Conservation (phyloP, 2,797 vertebrate species). For the Coluber constrictor region DNA sequence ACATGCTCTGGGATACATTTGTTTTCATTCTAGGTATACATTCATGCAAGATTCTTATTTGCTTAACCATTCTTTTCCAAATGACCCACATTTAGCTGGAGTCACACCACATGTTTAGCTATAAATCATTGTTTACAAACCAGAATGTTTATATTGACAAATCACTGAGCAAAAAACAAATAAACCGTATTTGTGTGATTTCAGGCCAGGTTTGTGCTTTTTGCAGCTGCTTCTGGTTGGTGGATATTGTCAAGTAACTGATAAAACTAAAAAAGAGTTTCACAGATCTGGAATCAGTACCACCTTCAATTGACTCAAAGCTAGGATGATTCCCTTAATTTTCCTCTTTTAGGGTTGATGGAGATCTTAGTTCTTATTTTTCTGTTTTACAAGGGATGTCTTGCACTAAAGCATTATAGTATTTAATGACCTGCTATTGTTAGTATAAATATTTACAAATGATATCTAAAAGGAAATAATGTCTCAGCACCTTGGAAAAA, state of each 20-base stretch:
- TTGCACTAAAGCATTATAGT: neutral
- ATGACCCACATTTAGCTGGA: neutral
- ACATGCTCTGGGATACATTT: neutral
- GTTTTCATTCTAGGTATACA: neutral
- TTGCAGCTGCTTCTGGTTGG: neutral
- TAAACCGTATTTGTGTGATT: neutral
- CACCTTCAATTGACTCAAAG: neutral
- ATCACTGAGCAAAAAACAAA: neutral
- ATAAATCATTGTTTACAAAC: neutral
- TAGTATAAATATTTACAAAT: neutral
- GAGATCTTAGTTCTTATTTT: neutral
- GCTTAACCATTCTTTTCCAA: neutral
- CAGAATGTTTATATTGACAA: neutral
- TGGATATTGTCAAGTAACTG: neutral
- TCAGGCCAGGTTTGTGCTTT: neutral
- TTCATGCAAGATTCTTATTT: neutral
- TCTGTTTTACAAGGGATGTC: neutral
- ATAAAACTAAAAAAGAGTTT: neutral
- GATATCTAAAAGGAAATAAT: slow-evolving; percentile 8
- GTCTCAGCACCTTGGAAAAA: neutral
- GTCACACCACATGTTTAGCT: neutral
- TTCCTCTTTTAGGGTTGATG: neutral
- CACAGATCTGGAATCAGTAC: neutral
- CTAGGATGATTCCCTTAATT: neutral
- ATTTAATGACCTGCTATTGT: neutral